Evolutionary conservation across 2,888 invertebrate species (phyloP).

Genomic region (Ochropacha duplaris): DNA sequence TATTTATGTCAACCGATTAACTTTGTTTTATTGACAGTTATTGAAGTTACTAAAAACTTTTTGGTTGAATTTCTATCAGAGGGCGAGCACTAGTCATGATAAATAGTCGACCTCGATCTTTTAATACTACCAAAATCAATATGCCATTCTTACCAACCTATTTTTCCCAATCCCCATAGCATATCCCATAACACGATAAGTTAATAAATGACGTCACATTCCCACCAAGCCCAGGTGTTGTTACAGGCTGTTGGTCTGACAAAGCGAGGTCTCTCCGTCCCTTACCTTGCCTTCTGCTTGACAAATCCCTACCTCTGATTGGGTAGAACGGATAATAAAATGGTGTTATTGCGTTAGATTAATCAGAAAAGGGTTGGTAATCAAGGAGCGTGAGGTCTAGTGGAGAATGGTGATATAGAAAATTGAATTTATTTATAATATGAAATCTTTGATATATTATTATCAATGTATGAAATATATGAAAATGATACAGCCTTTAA

Average conservation of each 20-base stretch:
- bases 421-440: too few relatives aligned
- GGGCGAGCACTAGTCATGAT: too few relatives aligned
- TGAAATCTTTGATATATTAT: too few relatives aligned
- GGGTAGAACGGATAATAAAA: background rate
- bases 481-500: too few relatives aligned
- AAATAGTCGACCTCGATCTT: too few relatives aligned
- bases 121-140: background rate
- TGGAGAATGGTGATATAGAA: background rate
- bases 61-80: too few relatives aligned
- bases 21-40: too few relatives aligned
- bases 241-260: conserved; percentile 55
- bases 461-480: too few relatives aligned
- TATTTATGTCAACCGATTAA: too few relatives aligned
- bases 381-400: background rate
- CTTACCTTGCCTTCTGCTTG: conserved; percentile 4
- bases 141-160: background rate
- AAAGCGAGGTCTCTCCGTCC: conserved; percentile 35
- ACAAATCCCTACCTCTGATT: background rate
- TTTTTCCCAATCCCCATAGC: conserved; percentile 4
- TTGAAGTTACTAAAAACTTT: too few relatives aligned
- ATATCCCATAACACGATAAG: conserved; percentile 27
- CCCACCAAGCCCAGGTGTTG: conserved; percentile 59
- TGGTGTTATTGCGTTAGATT: background rate
- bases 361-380: background rate
- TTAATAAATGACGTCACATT: conserved; percentile 60